Percentiles rank a stretch among this genome's conserved stretches.
Conservation (phyloP, 2,888 invertebrate species). For the Priocnemis perturbator region DNA sequence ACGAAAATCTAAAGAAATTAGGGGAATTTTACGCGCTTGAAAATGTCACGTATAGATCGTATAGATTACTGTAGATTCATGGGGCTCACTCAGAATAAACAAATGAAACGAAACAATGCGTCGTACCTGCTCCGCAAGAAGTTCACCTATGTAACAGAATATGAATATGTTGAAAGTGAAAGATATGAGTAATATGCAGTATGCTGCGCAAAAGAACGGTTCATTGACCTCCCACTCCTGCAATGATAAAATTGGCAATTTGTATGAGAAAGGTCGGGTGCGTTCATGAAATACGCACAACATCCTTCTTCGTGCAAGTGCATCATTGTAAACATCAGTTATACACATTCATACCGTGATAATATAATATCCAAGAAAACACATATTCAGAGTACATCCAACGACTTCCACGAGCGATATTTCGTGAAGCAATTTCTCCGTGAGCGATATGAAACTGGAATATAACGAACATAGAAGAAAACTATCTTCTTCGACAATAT, state of each 20-base stretch:
- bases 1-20: no score
- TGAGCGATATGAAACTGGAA: constrained; percentile 56
- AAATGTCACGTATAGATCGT: no score
- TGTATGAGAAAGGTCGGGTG: neutral
- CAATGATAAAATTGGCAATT: constrained; percentile 5
- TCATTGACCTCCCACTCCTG: constrained; percentile 41
- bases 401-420: constrained; percentile 65
- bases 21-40: no score
- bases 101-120: no score
- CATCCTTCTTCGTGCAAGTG: neutral
- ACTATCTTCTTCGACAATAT: neutral
- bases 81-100: no score
- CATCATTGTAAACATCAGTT: constrained; percentile 9
- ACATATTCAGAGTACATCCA: constrained; percentile 65
- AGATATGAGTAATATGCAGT: constrained; percentile 31
- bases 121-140: constrained; percentile 48
- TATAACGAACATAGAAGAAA: neutral
- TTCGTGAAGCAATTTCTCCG: constrained; percentile 56
- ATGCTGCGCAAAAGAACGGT: constrained; percentile 22
- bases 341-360: constrained; percentile 60
- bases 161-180: constrained; percentile 48
- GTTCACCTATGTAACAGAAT: constrained; percentile 53
- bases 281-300: neutral
- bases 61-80: no score
- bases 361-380: constrained; percentile 66